Conservation (phyloP, 64 coral and sea anemone genomes). For the Porites lutea region DNA sequence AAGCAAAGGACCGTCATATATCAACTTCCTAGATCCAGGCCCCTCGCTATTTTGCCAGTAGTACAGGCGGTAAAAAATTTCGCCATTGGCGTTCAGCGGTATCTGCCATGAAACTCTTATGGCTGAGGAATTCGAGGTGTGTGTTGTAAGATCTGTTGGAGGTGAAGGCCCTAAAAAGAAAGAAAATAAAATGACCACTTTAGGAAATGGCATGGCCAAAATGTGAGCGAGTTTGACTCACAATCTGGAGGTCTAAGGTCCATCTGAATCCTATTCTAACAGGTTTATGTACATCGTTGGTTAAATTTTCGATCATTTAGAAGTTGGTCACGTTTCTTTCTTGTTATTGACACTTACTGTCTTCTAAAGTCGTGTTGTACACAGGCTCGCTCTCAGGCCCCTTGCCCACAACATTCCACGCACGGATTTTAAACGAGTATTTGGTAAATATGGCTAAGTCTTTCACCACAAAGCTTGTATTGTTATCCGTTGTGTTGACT, state of each 20-base stretch:
- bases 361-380: slow-evolving; percentile 61
- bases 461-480: slow-evolving; percentile 24
- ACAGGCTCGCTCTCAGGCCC: slow-evolving; percentile 59
- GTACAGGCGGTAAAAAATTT: slow-evolving; percentile 7
- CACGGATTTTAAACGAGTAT: slow-evolving; percentile 63
- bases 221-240: too few relatives aligned
- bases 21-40: not conserved
- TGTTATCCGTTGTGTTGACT: not conserved
- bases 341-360: slow-evolving; percentile 37
- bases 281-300: too few relatives aligned
- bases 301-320: too few relatives aligned
- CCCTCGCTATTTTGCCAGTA: slow-evolving; percentile 5
- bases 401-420: slow-evolving; percentile 45
- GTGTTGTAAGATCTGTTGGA: slow-evolving; percentile 33
- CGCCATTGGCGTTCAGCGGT: slow-evolving; percentile 32
- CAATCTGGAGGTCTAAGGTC: too few relatives aligned
- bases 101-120: slow-evolving; percentile 28
- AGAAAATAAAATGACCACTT: too few relatives aligned
- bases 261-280: too few relatives aligned
- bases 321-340: too few relatives aligned
- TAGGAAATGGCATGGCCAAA: too few relatives aligned
- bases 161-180: slow-evolving; percentile 46
- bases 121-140: slow-evolving; percentile 39
- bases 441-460: slow-evolving; percentile 58
- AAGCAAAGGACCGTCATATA: slow-evolving; percentile 9